Conservation (phyloP, 2,113 vertebrate genomes). For the Poecilia latipinna region DNA sequence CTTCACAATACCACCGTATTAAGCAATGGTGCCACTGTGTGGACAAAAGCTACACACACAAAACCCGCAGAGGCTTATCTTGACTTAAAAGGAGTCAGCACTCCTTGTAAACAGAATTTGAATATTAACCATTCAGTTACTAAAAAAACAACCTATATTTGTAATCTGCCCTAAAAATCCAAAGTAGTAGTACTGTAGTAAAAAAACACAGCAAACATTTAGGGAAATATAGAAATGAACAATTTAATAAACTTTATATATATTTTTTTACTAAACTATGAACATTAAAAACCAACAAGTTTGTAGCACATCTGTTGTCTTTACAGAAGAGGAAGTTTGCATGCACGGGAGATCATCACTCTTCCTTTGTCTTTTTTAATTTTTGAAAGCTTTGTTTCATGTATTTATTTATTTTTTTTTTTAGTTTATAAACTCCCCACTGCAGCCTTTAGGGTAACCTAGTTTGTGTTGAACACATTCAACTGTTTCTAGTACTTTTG, state of each 20-base stretch:
- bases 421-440: background rate
- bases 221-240: background rate
- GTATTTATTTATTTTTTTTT: background rate
- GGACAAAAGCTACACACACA: constrained; percentile 42
- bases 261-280: background rate
- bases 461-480: background rate
- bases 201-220: background rate
- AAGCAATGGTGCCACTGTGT: constrained; percentile 64
- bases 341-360: background rate
- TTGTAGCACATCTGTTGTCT: background rate
- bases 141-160: background rate
- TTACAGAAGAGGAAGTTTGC: background rate
- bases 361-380: background rate
- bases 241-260: background rate
- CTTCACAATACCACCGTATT: background rate
- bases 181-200: background rate
- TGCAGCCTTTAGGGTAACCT: background rate
- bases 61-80: background rate
- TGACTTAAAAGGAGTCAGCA: background rate
- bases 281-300: background rate
- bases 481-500: background rate
- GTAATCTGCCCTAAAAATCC: background rate
- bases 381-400: background rate
- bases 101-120: background rate
- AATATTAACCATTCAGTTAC: background rate